Evolutionary conservation across 2,113 vertebrate genomes (phyloP).

Genomic region (Protomyctophum bolini): DNA sequence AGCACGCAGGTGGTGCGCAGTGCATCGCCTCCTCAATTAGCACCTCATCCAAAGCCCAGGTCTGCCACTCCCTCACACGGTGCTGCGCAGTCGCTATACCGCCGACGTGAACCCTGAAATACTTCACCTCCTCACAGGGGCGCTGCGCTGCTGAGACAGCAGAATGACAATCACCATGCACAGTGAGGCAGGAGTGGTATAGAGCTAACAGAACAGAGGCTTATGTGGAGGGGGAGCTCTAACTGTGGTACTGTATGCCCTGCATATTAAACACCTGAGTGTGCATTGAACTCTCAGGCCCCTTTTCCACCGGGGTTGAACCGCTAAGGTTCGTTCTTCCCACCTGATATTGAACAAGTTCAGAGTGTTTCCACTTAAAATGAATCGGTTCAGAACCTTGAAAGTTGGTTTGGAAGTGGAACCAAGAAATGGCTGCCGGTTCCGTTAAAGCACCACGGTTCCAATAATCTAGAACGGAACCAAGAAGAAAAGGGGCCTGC

Average conservation of each 20-base stretch:
- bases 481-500: too few relatives aligned
- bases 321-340: too few relatives aligned
- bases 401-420: too few relatives aligned
- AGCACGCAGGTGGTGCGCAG: constrained; percentile 44
- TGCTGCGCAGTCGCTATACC: not conserved
- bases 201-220: constrained; percentile 32
- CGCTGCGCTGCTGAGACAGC: constrained; percentile 62
- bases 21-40: constrained; percentile 69
- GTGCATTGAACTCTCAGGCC: too few relatives aligned
- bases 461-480: too few relatives aligned
- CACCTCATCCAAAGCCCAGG: constrained; percentile 53
- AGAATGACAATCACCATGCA: constrained; percentile 68
- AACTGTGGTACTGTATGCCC: not conserved
- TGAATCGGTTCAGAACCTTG: too few relatives aligned
- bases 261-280: too few relatives aligned
- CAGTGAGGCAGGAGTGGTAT: constrained; percentile 38
- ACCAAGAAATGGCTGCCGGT: too few relatives aligned
- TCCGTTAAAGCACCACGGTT: too few relatives aligned
- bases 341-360: too few relatives aligned
- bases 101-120: constrained; percentile 58
- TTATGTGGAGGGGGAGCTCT: constrained; percentile 35
- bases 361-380: too few relatives aligned
- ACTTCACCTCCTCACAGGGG: constrained; percentile 43
- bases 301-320: too few relatives aligned
- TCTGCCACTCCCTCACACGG: constrained; percentile 45